A percentile compares a stretch with the other conserved stretches of the same genome.
phyloP scores from a whole-genome alignment of 1,140 invertebrate genomes.

The Latrodectus geometricus region DNA sequence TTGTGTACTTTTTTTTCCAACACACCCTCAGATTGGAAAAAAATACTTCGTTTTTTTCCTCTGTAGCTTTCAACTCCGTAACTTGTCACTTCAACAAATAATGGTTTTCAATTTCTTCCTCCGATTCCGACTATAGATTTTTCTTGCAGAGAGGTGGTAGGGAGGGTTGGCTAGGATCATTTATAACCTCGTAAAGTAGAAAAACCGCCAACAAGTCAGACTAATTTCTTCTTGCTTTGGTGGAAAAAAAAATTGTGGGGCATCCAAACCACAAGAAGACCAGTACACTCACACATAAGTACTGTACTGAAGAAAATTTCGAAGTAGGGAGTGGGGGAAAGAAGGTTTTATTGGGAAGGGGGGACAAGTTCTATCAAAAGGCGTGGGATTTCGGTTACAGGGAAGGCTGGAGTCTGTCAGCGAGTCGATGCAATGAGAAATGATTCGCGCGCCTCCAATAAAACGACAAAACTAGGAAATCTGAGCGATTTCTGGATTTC shows the following conservation, averaged over 20 bases:
- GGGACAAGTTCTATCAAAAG: not conserved
- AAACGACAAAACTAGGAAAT: constrained; percentile 5
- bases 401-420: constrained; percentile 16
- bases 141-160: too few species aligned
- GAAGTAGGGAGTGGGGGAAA: too few species aligned
- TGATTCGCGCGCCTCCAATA: constrained; percentile 30
- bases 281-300: not conserved
- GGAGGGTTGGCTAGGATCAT: constrained; percentile 1
- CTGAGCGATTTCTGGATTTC: constrained; percentile 36
- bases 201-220: constrained; percentile 47
- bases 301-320: not conserved
- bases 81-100: constrained; percentile 50
- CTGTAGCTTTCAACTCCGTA: constrained; percentile 4
- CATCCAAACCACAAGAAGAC: not conserved
- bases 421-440: constrained; percentile 28
- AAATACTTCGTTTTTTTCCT: not conserved
- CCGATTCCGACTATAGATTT: not conserved
- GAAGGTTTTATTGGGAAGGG: not conserved
- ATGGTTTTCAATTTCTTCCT: constrained; percentile 39
- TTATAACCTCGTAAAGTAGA: constrained; percentile 34
- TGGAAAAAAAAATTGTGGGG: not conserved
- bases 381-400: constrained; percentile 38
- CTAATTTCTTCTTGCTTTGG: constrained; percentile 40
- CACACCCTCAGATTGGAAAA: not conserved
- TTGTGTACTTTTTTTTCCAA: constrained; percentile 17